A percentile compares a stretch with the other conserved stretches of the same genome.
Evolutionary conservation across 2,113 vertebrate genomes (phyloP).

Genomic region (Acrocephalus arundinaceus): DNA sequence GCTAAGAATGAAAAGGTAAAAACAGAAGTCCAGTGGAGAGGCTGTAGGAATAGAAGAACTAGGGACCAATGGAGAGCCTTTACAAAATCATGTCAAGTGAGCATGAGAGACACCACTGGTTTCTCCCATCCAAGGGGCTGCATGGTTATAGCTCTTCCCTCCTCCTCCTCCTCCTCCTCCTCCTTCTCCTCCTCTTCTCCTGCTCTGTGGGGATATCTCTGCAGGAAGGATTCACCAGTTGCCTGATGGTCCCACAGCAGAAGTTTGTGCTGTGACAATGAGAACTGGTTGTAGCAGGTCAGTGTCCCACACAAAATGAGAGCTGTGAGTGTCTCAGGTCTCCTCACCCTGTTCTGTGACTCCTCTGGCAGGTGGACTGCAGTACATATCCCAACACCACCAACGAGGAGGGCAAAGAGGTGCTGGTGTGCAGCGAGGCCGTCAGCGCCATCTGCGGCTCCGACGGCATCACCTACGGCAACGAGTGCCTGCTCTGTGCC

Average conservation of each 20-base stretch:
- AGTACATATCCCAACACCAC: constrained; percentile 1
- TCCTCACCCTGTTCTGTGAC: background rate
- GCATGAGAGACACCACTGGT: background rate
- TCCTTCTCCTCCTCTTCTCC: background rate
- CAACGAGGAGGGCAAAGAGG: background rate
- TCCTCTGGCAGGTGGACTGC: constrained; percentile 50
- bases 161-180: background rate
- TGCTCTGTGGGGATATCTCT: background rate
- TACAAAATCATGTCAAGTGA: background rate
- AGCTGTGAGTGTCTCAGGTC: fast-evolving
- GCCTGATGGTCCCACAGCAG: background rate
- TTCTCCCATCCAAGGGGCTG: too few species aligned
- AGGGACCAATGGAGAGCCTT: background rate
- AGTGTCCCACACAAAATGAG: background rate
- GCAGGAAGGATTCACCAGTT: background rate
- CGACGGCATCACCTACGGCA: background rate
- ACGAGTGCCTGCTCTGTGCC: constrained; percentile 35
- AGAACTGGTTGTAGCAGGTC: background rate
- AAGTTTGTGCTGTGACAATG: background rate
- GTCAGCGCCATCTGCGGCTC: background rate
- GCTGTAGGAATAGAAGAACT: background rate
- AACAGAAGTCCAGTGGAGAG: background rate
- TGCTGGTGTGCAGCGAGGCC: background rate
- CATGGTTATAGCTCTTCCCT: background rate
- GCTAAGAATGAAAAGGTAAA: background rate